Percentiles rank a stretch among this genome's conserved stretches.
Evolutionary conservation across 2,888 invertebrate genomes (phyloP).

Genomic region (Acrobasis repandana): DNA sequence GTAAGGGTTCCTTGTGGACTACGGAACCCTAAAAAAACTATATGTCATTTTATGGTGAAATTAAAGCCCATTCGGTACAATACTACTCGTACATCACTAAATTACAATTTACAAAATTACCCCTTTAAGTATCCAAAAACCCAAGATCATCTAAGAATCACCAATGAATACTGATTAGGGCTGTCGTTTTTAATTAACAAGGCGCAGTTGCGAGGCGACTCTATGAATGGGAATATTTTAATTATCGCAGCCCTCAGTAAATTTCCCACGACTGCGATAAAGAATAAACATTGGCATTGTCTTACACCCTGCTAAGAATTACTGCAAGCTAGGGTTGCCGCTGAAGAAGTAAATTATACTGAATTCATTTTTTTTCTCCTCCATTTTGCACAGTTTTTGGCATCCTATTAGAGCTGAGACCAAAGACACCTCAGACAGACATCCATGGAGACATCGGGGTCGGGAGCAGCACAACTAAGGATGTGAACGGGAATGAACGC

Average conservation of each 20-base stretch:
- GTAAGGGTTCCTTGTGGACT: too few species aligned
- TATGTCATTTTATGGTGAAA: too few species aligned
- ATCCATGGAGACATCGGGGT: too few species aligned
- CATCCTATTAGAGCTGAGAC: too few species aligned
- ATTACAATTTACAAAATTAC: not conserved
- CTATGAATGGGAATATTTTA: conserved; percentile 75
- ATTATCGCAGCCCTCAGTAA: conserved; percentile 71
- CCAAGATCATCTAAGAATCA: conserved; percentile 28
- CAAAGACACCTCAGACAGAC: too few species aligned
- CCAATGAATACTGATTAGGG: conserved; percentile 65
- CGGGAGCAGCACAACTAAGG: too few species aligned
- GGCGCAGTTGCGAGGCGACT: conserved; percentile 42
- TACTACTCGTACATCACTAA: not conserved
- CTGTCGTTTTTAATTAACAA: conserved; percentile 69
- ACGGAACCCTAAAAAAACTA: too few species aligned
- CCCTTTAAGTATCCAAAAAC: conserved; percentile 10
- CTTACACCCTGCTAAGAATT: conserved; percentile 74
- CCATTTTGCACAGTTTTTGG: not conserved
- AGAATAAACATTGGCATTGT: conserved; percentile 80
- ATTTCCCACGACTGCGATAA: conserved; percentile 83
- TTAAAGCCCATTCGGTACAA: too few species aligned
- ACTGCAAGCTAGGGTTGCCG: conserved; percentile 63
- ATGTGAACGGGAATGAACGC: too few species aligned
- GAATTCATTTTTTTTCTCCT: not conserved
- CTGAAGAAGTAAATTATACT: conserved; percentile 13